phyloP scores from a whole-genome alignment of 2,888 invertebrate genomes.

The Drosophila melanosoma region DNA sequence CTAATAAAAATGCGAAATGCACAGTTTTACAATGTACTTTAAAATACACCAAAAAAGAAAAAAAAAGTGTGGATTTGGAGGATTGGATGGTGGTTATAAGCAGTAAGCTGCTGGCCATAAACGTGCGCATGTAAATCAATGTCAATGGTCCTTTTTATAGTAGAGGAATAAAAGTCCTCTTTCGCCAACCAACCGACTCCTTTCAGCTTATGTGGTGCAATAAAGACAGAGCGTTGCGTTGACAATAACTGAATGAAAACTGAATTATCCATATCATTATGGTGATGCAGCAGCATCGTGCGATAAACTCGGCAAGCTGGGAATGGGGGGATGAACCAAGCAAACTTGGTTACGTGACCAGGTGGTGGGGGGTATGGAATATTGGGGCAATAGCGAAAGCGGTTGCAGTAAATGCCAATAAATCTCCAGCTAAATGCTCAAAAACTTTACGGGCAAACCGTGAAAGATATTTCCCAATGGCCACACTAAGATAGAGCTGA shows the following conservation, averaged over 20 bases:
- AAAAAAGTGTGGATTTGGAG: constrained; percentile 27
- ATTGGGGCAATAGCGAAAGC: constrained; percentile 1
- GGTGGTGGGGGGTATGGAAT: too few species aligned
- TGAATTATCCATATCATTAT: constrained; percentile 64
- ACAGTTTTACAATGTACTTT: constrained; percentile 63
- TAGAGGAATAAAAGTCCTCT: constrained; percentile 21
- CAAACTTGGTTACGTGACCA: constrained; percentile 51
- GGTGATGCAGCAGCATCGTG: constrained; percentile 39
- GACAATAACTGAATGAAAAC: constrained; percentile 66
- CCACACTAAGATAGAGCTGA: constrained; percentile 43
- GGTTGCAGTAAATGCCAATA: constrained; percentile 67
- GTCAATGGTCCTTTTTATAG: constrained; percentile 64
- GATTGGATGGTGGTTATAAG: constrained; percentile 41
- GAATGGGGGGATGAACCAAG: not conserved
- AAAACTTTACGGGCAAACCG: constrained; percentile 64
- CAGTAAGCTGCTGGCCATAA: constrained; percentile 58
- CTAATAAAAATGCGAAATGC: constrained; percentile 67
- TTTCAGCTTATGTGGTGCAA: constrained; percentile 55
- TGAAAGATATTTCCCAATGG: constrained; percentile 60
- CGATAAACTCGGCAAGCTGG: constrained; percentile 5
- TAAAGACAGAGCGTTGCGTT: constrained; percentile 45
- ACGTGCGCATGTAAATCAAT: constrained; percentile 70
- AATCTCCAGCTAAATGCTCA: constrained; percentile 67
- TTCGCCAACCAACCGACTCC: not conserved
- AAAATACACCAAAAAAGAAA: constrained; percentile 40